These are phyloP conservation scores for Scaeva pyrastri DNA, from an alignment of 2,888 invertebrate genomes.

Conservation along the genomic window DNA sequence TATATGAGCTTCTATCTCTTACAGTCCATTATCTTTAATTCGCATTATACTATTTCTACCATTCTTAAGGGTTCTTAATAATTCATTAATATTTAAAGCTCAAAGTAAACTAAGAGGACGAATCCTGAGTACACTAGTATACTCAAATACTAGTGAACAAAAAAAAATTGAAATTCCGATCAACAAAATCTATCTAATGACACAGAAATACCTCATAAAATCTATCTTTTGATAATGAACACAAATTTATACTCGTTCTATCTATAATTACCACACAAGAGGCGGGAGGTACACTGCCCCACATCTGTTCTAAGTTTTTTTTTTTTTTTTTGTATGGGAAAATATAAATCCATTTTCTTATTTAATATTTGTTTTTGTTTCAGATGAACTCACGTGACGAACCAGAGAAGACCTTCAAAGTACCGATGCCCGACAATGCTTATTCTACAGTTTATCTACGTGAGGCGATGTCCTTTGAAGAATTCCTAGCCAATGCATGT, in stretches of 20 bases:
- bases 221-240: constrained; percentile 23
- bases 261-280: constrained; percentile 34
- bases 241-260: constrained; percentile 21
- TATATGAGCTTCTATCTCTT: constrained; percentile 13
- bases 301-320: not conserved
- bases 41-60: constrained; percentile 42
- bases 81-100: constrained; percentile 27
- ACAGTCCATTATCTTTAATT: constrained; percentile 44
- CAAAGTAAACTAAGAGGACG: constrained; percentile 25
- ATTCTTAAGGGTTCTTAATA: constrained; percentile 17
- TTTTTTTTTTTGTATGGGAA: not conserved
- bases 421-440: constrained; percentile 93
- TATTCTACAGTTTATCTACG: constrained; percentile 93
- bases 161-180: constrained; percentile 7
- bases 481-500: constrained; percentile 96
- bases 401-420: constrained; percentile 94
- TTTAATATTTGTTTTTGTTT: constrained; percentile 82
- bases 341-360: constrained; percentile 38
- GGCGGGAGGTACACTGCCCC: not conserved
- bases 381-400: constrained; percentile 94
- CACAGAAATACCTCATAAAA: constrained; percentile 24
- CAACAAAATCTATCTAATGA: constrained; percentile 22
- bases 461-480: constrained; percentile 97
- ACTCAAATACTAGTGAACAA: too few relatives aligned
- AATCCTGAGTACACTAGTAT: too few relatives aligned